Evolutionary conservation across 2,113 vertebrate species (phyloP).

Genomic region (Gallinago jamesoni): DNA sequence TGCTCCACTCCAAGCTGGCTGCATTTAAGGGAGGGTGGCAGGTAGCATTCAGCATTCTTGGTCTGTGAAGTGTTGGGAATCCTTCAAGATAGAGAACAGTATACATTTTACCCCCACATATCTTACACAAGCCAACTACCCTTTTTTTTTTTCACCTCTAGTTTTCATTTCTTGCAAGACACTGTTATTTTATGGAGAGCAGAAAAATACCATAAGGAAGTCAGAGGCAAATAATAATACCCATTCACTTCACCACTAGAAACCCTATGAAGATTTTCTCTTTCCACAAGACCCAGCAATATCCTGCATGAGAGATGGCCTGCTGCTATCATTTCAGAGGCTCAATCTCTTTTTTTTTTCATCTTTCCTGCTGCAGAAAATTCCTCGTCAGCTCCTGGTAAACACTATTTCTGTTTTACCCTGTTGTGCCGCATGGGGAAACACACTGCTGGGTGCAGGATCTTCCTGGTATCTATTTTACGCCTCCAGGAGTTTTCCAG

Average conservation of each 20-base stretch:
- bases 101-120: not conserved
- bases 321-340: constrained; percentile 41
- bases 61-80: not conserved
- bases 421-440: constrained; percentile 9
- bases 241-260: not conserved
- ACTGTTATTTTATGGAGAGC: constrained; percentile 41
- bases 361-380: constrained; percentile 38
- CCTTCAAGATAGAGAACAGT: not conserved
- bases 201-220: constrained; percentile 6
- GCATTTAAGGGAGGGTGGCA: not conserved
- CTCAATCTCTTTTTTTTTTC: not conserved
- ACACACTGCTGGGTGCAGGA: constrained; percentile 16
- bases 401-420: constrained; percentile 24
- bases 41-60: not conserved
- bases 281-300: constrained; percentile 16
- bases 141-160: not conserved
- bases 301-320: constrained; percentile 15
- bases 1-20: not conserved
- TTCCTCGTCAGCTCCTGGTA: constrained; percentile 20
- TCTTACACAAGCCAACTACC: not conserved
- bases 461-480: constrained; percentile 53
- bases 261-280: not conserved
- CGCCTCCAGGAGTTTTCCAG: constrained; percentile 47
- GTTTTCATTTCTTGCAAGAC: constrained; percentile 22
- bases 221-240: constrained; percentile 40